These are phyloP conservation scores for Butastur rufipennis DNA, from an alignment of 2,113 vertebrate species.

Conservation along the genomic window DNA sequence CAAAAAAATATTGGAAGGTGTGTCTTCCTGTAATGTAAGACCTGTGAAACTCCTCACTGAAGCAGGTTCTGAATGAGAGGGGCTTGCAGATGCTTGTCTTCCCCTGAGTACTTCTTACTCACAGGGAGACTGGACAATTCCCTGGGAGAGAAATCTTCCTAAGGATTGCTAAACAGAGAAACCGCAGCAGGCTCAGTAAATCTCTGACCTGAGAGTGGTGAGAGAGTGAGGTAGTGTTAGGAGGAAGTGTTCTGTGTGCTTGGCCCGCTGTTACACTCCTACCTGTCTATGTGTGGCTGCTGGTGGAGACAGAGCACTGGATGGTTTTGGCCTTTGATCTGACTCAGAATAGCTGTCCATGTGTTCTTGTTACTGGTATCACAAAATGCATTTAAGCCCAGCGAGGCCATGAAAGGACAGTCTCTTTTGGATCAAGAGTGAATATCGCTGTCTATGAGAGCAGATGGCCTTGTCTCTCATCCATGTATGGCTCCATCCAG, in stretches of 20 bases:
- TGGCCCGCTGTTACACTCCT: neutral
- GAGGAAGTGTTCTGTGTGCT: neutral
- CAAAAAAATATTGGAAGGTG: neutral
- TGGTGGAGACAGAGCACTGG: neutral
- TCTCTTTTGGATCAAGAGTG: neutral
- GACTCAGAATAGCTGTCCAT: neutral
- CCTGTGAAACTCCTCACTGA: neutral
- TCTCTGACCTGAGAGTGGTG: neutral
- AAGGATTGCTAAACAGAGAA: neutral
- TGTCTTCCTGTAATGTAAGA: neutral
- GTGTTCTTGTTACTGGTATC: neutral
- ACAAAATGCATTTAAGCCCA: neutral
- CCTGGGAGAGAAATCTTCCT: neutral
- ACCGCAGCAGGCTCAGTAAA: neutral
- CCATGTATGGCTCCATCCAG: neutral
- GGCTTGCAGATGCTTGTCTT: neutral
- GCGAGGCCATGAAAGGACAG: neutral
- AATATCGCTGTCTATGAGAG: neutral
- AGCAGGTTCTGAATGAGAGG: neutral
- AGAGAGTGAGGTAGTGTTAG: neutral
- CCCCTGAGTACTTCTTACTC: neutral
- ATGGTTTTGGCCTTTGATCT: neutral
- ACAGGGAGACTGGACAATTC: neutral
- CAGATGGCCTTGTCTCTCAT: neutral
- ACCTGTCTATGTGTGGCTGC: neutral